Evolutionary conservation across 2,113 vertebrate genomes (phyloP), one percentile per base, ranked within the genome.

Genomic region (Leiothrix lutea): DNA sequence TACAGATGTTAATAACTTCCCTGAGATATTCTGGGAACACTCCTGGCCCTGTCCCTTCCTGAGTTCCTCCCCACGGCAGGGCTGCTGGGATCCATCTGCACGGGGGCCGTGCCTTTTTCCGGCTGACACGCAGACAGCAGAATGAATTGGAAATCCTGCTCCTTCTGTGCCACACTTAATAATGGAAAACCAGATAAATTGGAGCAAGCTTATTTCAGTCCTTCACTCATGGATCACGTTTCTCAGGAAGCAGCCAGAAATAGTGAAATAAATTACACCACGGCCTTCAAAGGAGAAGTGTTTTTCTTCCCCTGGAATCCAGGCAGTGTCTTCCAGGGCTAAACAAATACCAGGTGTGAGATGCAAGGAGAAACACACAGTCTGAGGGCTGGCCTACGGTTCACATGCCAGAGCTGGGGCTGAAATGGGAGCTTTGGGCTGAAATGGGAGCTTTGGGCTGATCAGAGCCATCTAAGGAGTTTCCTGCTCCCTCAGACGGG

Each of bases 271-370:
- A 81, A 88, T 96, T 35, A 77, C 47, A 40, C 8, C 56, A 16
- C 44, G 5, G 11, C 40, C 87, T 96, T 95, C 96, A 94, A 94
- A 95, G 93, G 56, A 80, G 67, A n/a, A 80, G 22, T 40, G 64
- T 65, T 95, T 92, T 93, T 50, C 83, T 92, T 74, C 64, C 24
- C 7, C 62, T 86, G 65, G 78, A 92, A 54, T 90, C 26, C 64
- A 45, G 47, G 36, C 40, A 1, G 50, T 48, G 23, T 58, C 70
- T 82, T 71, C 15, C 71, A 57, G 54, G 58, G 86, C 87, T 88
- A 83, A 96, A 95, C 90, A 69, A 87, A 72, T 45, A 42, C 20
- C 67, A 89, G 89, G 89, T 88, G 90, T 42, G 80, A 48, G 73
- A 60, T 54, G 73, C 84, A 58, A 28, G 25, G 61, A 56, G 89